Evolutionary conservation across 2,888 invertebrate species (phyloP).

Genomic region (Lasioglossum oenotherae): DNA sequence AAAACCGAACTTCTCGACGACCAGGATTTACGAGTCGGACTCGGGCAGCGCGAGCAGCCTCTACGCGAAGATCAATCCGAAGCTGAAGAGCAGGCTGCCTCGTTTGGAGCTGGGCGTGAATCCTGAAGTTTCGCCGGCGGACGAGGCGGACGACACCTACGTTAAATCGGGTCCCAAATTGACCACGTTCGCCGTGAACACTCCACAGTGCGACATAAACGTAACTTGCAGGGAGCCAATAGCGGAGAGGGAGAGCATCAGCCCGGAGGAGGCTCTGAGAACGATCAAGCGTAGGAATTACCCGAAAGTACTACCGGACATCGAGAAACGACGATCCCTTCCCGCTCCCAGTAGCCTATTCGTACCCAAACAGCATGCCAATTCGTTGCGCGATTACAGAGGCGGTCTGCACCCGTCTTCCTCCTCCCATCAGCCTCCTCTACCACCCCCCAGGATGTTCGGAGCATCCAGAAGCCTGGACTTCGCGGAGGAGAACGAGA

Average conservation of each 20-base stretch:
- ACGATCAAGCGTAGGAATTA: conserved; percentile 92
- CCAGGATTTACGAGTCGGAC: conserved; percentile 80
- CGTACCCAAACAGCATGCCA: conserved; percentile 72
- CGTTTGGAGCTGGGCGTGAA: conserved; percentile 52
- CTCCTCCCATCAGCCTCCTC: conserved; percentile 79
- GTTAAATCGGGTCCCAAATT: conserved; percentile 74
- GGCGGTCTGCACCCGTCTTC: conserved; percentile 54
- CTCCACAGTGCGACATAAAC: conserved; percentile 87
- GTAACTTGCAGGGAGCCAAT: conserved; percentile 89
- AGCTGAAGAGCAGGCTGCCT: conserved; percentile 77
- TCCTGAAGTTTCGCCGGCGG: conserved; percentile 40
- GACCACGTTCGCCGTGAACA: conserved; percentile 75
- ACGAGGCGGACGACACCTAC: conserved; percentile 72
- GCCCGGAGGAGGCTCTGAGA: conserved; percentile 89
- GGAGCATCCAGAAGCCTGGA: conserved; percentile 77
- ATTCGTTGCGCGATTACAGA: conserved; percentile 73
- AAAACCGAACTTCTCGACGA: conserved; percentile 80
- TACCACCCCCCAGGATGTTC: conserved; percentile 91
- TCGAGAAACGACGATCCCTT: conserved; percentile 83
- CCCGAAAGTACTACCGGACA: conserved; percentile 94
- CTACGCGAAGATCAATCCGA: conserved; percentile 81
- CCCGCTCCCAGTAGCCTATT: conserved; percentile 78
- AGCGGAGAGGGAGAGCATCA: conserved; percentile 83
- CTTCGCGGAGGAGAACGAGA: conserved; percentile 77
- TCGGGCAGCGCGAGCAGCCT: conserved; percentile 81